These are phyloP conservation scores for Trachemys scripta DNA, from an alignment of 2,113 vertebrate genomes.

Conservation along the genomic window DNA sequence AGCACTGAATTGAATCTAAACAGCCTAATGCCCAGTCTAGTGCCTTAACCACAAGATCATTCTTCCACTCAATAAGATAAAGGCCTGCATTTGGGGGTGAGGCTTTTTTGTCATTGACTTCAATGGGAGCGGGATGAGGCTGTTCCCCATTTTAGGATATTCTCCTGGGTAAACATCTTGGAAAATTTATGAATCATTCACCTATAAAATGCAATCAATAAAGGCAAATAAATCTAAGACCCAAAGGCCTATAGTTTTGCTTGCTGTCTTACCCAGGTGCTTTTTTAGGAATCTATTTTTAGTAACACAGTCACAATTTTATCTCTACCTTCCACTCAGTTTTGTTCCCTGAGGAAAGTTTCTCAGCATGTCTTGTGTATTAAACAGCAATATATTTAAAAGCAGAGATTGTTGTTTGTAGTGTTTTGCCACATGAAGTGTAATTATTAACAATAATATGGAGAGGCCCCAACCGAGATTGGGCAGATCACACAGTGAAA, in stretches of 20 bases:
- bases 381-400: neutral
- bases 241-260: neutral
- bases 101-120: neutral
- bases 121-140: neutral
- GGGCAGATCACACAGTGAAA: neutral
- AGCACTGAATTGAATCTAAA: neutral
- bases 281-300: neutral
- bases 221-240: neutral
- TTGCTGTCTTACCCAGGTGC: rapidly evolving
- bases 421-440: neutral
- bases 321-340: neutral
- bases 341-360: neutral
- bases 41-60: neutral
- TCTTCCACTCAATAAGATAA: neutral
- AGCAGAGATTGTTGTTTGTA: neutral
- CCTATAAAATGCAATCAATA: neutral
- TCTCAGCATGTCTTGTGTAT: neutral
- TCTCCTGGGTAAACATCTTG: neutral
- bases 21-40: neutral
- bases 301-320: neutral
- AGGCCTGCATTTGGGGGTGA: neutral
- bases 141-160: neutral
- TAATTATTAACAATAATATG: neutral
- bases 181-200: neutral
- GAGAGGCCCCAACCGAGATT: neutral